These are phyloP conservation scores for Nomada ferruginata DNA, from an alignment of 2,888 invertebrate species.

Conservation along the genomic window DNA sequence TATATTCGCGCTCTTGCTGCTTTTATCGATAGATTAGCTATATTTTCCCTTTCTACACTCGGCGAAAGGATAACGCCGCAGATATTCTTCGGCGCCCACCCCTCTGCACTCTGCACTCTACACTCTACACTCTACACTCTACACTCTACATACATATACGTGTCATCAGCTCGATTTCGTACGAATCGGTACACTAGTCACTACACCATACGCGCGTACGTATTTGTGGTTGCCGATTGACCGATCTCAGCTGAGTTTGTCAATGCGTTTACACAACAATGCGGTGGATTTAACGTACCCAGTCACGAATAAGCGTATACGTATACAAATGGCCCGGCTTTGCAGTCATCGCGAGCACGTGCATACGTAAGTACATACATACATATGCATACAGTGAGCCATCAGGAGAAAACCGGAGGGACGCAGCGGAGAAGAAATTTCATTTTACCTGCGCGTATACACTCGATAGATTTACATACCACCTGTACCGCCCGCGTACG, in stretches of 20 bases:
- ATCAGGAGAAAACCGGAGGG: slow-evolving; percentile 24
- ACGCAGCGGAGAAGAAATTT: slow-evolving; percentile 32
- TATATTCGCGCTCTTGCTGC: background rate
- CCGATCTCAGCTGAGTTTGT: background rate
- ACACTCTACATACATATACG: slow-evolving; percentile 1
- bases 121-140: too few species aligned
- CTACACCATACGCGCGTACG: too few species aligned
- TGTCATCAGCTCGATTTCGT: background rate
- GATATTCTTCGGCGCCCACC: background rate
- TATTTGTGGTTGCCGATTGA: too few species aligned
- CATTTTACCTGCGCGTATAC: background rate
- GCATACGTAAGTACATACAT: background rate
- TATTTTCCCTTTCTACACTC: background rate
- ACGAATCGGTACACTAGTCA: background rate
- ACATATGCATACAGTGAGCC: slow-evolving; percentile 1
- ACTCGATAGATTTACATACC: too few species aligned
- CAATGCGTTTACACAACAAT: background rate
- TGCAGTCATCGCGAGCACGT: slow-evolving; percentile 36
- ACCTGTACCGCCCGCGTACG: too few species aligned
- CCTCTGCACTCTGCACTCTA: background rate
- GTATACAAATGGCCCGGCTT: background rate
- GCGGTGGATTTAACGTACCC: background rate
- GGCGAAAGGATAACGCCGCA: background rate
- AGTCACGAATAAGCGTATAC: background rate
- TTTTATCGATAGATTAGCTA: background rate